Base-by-base conservation (phyloP, 2,888 invertebrate species). In the Melitaea athalia region DNA sequence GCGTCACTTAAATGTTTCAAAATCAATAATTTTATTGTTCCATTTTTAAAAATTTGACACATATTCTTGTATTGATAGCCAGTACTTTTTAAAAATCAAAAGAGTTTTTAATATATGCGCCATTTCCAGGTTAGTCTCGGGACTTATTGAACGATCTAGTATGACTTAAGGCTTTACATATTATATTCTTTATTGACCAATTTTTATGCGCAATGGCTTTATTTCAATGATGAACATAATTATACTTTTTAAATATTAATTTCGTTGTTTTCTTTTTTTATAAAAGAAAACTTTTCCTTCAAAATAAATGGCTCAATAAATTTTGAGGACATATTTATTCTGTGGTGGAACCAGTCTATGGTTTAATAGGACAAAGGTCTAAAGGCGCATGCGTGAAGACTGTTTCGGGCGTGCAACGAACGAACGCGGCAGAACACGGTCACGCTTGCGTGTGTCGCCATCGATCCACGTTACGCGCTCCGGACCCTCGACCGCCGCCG, bases 391-490 rank as follows among this genome's bases (percentile, higher is more conserved):
- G 74, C 77, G 78, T 68, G 61, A 59, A 64, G 67, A 68, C 68
- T 59, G 68, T 72, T 68, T 78, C 75, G 76, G 77, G 81, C 79
- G 81, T 80, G 78, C 79, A 74, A 72, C 72, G 68, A 72, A 66
- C 72, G 75, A 78, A 79, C 75, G 79, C 83, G 84, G 82, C 84
- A 80, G 78, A 82, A 76, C 76, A 77, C 80, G 76, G 80, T 78
- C 78, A 81, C 82, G 83, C 82, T 80, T 79, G 80, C 78, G 80
- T 76, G 81, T 77, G 79, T 78, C 71, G 77, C 76, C 82, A 85
- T 85, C 82, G 85, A 86, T 83, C 78, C 73, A 70, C 72, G 61
- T 71, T 68, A 60, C 72, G 70, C 69, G 68, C 68, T 72, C 55
- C 71, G 75, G 63, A 72, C 68, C 70, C 71, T 64, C 71, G 17